phyloP scores from a whole-genome alignment of 2,888 invertebrate genomes.

The Cosmia pyralina region DNA sequence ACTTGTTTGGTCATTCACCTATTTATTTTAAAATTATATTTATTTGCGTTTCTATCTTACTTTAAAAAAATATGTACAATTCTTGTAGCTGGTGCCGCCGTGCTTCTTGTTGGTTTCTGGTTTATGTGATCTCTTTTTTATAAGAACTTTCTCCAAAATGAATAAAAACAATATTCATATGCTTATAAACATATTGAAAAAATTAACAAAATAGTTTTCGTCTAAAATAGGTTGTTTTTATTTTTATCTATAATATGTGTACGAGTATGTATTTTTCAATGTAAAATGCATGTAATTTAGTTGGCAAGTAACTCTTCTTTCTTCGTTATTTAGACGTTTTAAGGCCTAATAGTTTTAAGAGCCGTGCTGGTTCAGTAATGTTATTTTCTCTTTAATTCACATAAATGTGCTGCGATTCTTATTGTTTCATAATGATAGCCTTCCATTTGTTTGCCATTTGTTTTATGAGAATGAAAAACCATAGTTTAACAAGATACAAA shows the following conservation, averaged over 20 bases:
- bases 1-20: conserved; percentile 21
- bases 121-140: not conserved
- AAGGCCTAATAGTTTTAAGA: too few species aligned
- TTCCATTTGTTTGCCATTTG: too few species aligned
- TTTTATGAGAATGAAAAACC: not conserved
- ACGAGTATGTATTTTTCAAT: not conserved
- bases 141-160: not conserved
- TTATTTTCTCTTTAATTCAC: not conserved
- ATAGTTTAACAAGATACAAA: too few species aligned
- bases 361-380: not conserved
- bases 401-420: not conserved
- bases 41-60: not conserved
- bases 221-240: too few species aligned
- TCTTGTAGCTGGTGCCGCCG: not conserved
- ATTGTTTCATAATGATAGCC: too few species aligned
- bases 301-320: not conserved
- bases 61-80: not conserved
- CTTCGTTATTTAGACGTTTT: not conserved
- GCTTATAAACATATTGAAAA: too few species aligned
- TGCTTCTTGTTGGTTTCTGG: not conserved
- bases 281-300: not conserved
- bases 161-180: not conserved
- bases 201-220: too few species aligned
- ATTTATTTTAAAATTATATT: not conserved
- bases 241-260: not conserved